Evolutionary conservation across 2,113 vertebrate species (phyloP).

Genomic region (Lophotis ruficrista): DNA sequence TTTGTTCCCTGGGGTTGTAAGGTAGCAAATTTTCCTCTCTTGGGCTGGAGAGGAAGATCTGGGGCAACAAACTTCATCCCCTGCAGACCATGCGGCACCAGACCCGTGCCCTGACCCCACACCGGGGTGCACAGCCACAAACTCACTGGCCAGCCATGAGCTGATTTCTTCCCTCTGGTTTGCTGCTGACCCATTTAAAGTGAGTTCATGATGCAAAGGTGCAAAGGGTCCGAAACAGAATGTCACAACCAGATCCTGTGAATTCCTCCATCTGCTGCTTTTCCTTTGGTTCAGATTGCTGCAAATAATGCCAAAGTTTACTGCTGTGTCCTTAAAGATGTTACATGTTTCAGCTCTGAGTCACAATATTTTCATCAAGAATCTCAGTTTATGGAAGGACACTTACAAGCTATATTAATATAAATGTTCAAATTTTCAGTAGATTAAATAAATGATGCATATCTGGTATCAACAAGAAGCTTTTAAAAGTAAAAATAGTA

Average conservation of each 20-base stretch:
- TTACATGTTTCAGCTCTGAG: neutral
- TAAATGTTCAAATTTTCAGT: neutral
- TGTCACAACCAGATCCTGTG: neutral
- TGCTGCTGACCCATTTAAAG: neutral
- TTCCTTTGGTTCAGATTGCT: neutral
- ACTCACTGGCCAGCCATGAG: fast-evolving
- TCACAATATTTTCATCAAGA: neutral
- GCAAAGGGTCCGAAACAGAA: neutral
- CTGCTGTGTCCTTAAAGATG: neutral
- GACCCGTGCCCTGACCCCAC: fast-evolving
- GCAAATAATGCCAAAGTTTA: neutral
- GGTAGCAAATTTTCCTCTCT: neutral
- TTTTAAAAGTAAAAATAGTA: neutral
- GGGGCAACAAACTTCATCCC: neutral
- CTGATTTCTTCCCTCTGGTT: neutral
- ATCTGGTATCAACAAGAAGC: neutral
- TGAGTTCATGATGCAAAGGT: neutral
- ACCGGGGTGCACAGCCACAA: neutral
- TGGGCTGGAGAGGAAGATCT: neutral
- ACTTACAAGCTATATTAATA: neutral
- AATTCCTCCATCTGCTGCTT: neutral
- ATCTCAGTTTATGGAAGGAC: neutral
- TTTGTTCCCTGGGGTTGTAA: neutral
- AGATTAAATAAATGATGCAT: neutral
- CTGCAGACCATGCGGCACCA: neutral